Evolutionary conservation across 2,797 vertebrate genomes (phyloP), one percentile per base, ranked within the genome.

Genomic region (Tiaroga cobitis): DNA sequence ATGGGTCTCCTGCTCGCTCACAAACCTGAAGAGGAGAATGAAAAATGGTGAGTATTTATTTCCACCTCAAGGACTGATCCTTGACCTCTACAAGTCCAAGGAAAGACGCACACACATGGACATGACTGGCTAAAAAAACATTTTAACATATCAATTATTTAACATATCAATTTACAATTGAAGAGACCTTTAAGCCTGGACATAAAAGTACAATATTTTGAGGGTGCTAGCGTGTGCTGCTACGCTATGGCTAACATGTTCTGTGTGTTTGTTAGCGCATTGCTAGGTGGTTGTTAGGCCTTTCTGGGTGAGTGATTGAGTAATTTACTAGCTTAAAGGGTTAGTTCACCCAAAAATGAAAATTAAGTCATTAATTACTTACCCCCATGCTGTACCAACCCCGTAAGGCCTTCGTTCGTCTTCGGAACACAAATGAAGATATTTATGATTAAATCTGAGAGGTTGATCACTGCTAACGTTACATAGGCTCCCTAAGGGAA

Each of bases 11-110:
- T 63, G 70, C 77, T 26, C 46, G 39, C 41, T 82, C 68, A n/a
- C n/a, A 43, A 70, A 54, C 68, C 43, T 65, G 68, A 87, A 16
- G 77, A 85, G 56, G 80, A 88, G 24, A 65, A 76, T 32, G 63
- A 80, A 59, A 65, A 77, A 67, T 34, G 18, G n/a, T 51, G 81
- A 68, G 83, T 80, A 87, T 84, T 87, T 82, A 59, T 51, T 85
- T 85, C 46, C 18, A 72, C 15, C 56, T 59, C 46, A 78, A 63
- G 49, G 7, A 8, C 76, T 85, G 63, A 81, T 76, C 83, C 76
- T 84, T 82, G 79, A 88, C 78, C 67, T 78, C 72, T 24, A 49
- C 19, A 26, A 70, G 39, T n/a, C 56, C 70, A 77, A 29, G 9
- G 10, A 63, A 39, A 67, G 41, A 74, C 8, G 32, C 16, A 43